phyloP scores from a whole-genome alignment of 2,113 vertebrate species.

The Cynocephalus volans region DNA sequence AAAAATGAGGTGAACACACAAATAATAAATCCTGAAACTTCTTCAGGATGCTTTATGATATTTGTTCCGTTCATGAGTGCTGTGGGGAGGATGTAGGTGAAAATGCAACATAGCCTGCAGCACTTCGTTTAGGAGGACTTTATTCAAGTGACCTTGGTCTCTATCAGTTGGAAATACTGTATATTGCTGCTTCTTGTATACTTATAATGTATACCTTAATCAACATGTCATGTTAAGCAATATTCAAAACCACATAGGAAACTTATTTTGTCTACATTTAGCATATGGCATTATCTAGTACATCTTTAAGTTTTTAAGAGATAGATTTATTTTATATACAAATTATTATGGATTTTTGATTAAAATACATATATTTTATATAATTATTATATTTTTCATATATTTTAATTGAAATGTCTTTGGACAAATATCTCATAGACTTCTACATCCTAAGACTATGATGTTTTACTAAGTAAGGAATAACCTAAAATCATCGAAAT shows the following conservation, averaged over 20 bases:
- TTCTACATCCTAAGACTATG: background rate
- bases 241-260: accelerated
- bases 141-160: background rate
- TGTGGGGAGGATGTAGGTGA: background rate
- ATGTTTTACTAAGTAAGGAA: background rate
- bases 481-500: background rate
- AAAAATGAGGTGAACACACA: background rate
- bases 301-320: background rate
- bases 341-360: background rate
- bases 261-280: background rate
- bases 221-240: background rate
- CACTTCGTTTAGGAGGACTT: background rate
- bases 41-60: background rate
- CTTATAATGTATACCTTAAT: background rate
- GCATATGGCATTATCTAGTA: background rate
- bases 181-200: background rate
- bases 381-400: background rate
- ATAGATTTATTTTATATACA: background rate
- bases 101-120: background rate
- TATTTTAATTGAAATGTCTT: background rate
- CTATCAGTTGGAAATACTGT: background rate
- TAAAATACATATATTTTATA: background rate
- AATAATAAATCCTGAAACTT: slow-evolving; percentile 9
- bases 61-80: background rate
- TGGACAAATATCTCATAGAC: background rate